Base-by-base conservation (phyloP, 2,797 vertebrate genomes). In the Hemitrygon akajei region DNA sequence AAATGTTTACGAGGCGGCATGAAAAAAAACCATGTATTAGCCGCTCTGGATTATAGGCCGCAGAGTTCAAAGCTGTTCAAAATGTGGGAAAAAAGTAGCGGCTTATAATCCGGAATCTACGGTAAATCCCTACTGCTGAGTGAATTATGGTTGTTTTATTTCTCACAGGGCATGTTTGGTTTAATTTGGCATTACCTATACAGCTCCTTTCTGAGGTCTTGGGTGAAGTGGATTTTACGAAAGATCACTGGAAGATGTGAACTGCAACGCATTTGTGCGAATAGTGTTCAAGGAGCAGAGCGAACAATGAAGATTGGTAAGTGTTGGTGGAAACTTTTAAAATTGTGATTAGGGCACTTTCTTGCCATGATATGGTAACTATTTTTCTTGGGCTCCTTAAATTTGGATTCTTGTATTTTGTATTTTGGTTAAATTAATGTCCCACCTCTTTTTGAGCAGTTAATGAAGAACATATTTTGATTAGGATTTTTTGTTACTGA, bases 191-290 rank as follows among this genome's bases (percentile, higher is more conserved):
- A 97, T 77, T 98, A 97, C 94, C 96, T 99, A 93, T 99, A 98
- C 95, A 96, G 96, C 34, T 97, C 96, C 91, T 98, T 97, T 95
- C 95, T 99, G 84, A 97, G 98, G 27, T 98, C 97, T 95, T 99
- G 98, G 97, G 94, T 99, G 94, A 99, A 99, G 96, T 99, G 98
- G 98, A 22, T 99, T 87, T 92, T 98, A 94, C 96, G 98, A 94
- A 97, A 98, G 94, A 95, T 96, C 16, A 98, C 98, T 0, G 97
- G 98, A 69, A 98, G 95, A 87, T 99, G 98, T 95, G 98, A 99
- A 95, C 95, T 99, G 94, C 98, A 99, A 97, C 97, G 99, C 27
- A 97, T 99, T 94, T 97, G 97, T 94, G 97, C 96, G 0, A 94
- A 95, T 75, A 95, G 95, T 93, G 95, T 95, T 94, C 95, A 97